Base-by-base conservation (phyloP, 2,797 vertebrate species). In the Sciurus carolinensis region DNA sequence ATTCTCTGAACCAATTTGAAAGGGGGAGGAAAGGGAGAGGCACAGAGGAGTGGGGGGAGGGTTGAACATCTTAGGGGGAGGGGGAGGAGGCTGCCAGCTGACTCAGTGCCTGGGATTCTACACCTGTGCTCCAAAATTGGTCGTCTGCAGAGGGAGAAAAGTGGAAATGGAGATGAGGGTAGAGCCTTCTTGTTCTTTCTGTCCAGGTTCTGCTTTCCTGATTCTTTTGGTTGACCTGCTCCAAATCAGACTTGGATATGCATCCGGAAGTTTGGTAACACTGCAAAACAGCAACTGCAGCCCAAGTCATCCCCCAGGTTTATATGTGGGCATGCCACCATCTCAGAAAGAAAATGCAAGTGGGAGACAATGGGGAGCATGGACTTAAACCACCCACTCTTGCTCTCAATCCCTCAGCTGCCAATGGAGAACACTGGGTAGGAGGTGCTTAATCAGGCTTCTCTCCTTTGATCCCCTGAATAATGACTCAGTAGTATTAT, bases 1-100 rank as follows among this genome's bases (percentile, higher is more conserved):
- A n/a, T 91, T 96, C 88, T 90, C 15, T 77, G 81, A 83, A 83
- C 39, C 39, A 44, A 59, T 64, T 79, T 75, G 91, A 95, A 85
- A 50, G 62, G 7, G 42, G 10, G 7, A 5, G 26, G 24, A 33
- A 30, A 22, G 33, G 17, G 33, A 50, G 44, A 52, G 33, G 14
- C 3, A 1, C 8, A 44, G 18, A 7, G 24, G 7, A 17, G 17
- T 2, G 3, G 39, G 8, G 22, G n/a, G 3, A 50, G 2, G n/a
- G 15, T 15, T 39, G 7, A 72, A 9, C 44, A 67, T 22, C 17
- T 8, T 26, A 36, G 54, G 44, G 0, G 73, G 36, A 33, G 81
- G 44, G 0, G 67, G 39, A 33, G 72, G 39, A 95, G 80, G 80
- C 59, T 47, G 22, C 33, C 50, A 20, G 39, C 13, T 10, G 79